Evolutionary conservation across 2,888 invertebrate genomes (phyloP), one percentile per base, ranked within the genome.

Genomic region (Brachynemurus nebulosus): DNA sequence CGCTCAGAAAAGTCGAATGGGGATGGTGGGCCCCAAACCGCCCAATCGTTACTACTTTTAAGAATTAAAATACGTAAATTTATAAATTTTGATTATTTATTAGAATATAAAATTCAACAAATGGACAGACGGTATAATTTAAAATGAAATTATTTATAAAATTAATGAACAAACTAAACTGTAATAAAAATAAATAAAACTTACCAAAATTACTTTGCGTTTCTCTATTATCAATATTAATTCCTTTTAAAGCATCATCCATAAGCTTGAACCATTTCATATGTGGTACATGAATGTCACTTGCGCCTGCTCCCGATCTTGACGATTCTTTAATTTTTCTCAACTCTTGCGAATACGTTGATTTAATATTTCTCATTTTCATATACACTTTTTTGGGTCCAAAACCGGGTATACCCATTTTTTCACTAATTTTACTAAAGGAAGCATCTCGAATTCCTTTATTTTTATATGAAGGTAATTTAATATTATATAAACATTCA

Each of bases 301-400:
- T 16, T 14, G 36, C 16, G n/a, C 36, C 36, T 14, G 36, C 36
- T 36, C 36, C 36, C 11, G 36, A 36, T 36, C 36, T 4, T 36
- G 5, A 14, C n/a, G 12, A 12, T 14, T 36, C 12, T 16, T 36
- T 36, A 16, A 36, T 36, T 36, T 36, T 36, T 16, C 16, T 36
- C 11, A 36, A 11, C 36, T 36, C 36, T 36, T 36, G 36, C 12
- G 36, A 36, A 36, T 36, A 36, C 11, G 36, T 36, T 14, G 36
- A 36, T 36, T 7, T 36, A 11, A 36, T 2, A 7, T 36, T 36
- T 36, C 36, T 36, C 11, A 36, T 12, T 36, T 36, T 36, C 11
- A 11, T 36, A 17, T 36, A 36, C 4, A 17, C 36, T 36, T 36
- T 17, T 36, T 36, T 36, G 17, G 14, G 12, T 17, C 36, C 36